Evolutionary conservation across 92 coral and sea anemone species (phyloP), one percentile per base, ranked within the genome.

Genomic region (Palythoa grandiflora): DNA sequence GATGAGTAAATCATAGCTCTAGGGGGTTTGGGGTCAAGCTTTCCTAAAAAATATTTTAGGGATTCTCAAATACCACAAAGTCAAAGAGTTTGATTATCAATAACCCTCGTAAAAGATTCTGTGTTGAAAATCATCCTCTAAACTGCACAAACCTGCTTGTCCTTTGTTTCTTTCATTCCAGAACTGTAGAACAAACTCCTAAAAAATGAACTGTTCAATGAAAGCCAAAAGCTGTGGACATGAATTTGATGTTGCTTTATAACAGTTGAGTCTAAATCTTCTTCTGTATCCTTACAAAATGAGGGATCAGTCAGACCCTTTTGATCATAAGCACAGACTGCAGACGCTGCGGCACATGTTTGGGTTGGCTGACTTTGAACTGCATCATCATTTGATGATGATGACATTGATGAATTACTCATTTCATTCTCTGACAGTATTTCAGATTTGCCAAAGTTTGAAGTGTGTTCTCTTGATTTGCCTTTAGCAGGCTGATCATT

Each of bases 201-300:
- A 78, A 95, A 95, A 74, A 91, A 95, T 38, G 98, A 90, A 78
- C 98, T 95, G 86, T 95, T 95, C 59, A 95, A 80, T 9, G 98
- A 95, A 68, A 95, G 76, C 98, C 98, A 95, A 73, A 95, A 95
- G 66, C 98, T 95, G 74, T 95, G 98, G 15, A 95, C 94, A 88
- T 90, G 72, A 52, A 95, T 87, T 76, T 95, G 92, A 84, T 93
- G 91, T 70, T 95, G 92, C 70, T 91, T 68, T 65, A 95, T 83
- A 50, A 95, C 92, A 12, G 91, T 93, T 15, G 86, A 80, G 6
- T 65, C 80, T 15, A 91, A 19, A 36, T 87, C 89, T 20, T 79
- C 75, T 17, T 57, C 44, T 2, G 55, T 70, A 13, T 70, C 36
- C 54, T 78, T 40, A n/a, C 53, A 28, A 11, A 15, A 37, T 54